Base-by-base conservation (phyloP, 2,113 vertebrate species). In the Chrysemys picta region DNA sequence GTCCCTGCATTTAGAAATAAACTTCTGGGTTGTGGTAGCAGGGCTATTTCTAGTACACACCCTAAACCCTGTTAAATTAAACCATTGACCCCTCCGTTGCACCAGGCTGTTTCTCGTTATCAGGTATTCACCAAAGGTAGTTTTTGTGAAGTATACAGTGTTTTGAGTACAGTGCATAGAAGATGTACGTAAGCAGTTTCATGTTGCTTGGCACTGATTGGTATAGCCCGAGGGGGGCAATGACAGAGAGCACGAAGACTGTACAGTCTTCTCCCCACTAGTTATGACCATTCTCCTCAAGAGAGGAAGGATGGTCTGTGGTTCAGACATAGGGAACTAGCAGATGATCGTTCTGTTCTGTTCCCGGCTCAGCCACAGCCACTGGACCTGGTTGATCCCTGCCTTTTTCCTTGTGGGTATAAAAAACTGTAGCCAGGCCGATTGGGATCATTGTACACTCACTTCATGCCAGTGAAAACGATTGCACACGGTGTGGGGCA, bases 1-100 rank as follows among this genome's bases (percentile, higher is more conserved):
- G 11, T 82, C 87, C 90, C 89, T 87, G 91, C 56, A 1, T 75
- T 72, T 93, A 90, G 89, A 89, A 91, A 78, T 93, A 91, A 89
- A 81, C 59, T n/a, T 87, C 72, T 2, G 8, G 62, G 42, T 69
- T 62, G 84, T 92, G 93, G 65, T 50, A 87, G 90, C 59, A 94
- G 91, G 69, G 62, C 47, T 85, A 16, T 93, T 95, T 95, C 90
- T 84, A 38, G 53, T 81, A 69, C n/a, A 49, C 27, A 31, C 76
- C 54, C 16, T 6, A 12, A 80, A 49, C 53, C 29, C 5, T 57
- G 49, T 84, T 80, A 80, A 82, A 38, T 57, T 17, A 56, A 83
- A 31, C 83, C 72, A 12, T 62, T 53, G 52, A 35, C 75, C 81
- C 38, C 5, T 29, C 25, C 3, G 45, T 35, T 69, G 76, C 21